Evolutionary conservation across 92 coral and sea anemone genomes (phyloP).

Genomic region (Virgularia gustaviana): DNA sequence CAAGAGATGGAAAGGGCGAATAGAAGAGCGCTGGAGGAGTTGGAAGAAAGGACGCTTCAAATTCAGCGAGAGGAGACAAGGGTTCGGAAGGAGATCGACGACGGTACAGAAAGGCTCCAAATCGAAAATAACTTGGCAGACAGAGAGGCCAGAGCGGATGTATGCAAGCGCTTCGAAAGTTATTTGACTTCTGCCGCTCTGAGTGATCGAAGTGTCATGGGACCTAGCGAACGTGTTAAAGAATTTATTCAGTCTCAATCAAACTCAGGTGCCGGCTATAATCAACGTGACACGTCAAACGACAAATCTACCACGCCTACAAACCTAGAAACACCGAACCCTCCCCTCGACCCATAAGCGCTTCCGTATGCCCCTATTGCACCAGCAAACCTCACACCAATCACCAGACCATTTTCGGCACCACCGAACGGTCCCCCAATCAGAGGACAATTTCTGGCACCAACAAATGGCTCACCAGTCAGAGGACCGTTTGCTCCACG

Average conservation of each 20-base stretch:
- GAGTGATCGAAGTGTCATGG: no score
- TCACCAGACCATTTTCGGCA: no score
- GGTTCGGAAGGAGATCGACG: neutral
- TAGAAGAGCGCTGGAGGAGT: neutral
- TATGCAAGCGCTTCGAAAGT: no score
- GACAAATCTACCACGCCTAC: neutral
- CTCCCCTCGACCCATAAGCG: no score
- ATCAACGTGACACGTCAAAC: neutral
- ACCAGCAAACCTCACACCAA: no score
- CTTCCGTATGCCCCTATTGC: no score
- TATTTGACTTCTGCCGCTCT: no score
- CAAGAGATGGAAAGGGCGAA: constrained; percentile 6
- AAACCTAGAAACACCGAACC: neutral
- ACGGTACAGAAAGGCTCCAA: neutral
- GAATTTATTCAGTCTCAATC: constrained; percentile 19
- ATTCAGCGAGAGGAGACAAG: constrained; percentile 16
- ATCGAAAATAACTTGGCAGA: constrained; percentile 42
- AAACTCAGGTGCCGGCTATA: neutral
- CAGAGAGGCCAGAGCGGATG: constrained; percentile 41
- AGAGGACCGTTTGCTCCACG: neutral
- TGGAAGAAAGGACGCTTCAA: neutral
- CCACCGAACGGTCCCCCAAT: no score
- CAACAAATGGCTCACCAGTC: neutral
- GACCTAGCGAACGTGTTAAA: neutral
- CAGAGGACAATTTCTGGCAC: no score